Percentiles rank a stretch among this genome's conserved stretches.
Conservation (phyloP, 2,888 invertebrate species). For the Amphipyra tragopoginis region DNA sequence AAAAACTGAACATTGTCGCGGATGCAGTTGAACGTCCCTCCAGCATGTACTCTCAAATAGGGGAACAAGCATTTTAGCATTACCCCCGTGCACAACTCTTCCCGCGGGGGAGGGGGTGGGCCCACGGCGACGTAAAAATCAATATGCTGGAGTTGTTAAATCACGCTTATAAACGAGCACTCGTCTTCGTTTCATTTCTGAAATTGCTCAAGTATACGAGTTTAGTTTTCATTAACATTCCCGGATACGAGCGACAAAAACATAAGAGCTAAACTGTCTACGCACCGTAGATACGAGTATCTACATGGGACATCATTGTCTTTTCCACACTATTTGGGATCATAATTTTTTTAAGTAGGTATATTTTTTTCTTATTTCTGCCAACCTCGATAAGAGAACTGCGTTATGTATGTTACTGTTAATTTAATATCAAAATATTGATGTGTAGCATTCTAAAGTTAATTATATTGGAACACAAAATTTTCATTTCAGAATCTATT, state of each 20-base stretch:
- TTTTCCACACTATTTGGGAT: constrained; percentile 16
- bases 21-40: constrained; percentile 80
- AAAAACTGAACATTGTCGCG: constrained; percentile 70
- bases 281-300: constrained; percentile 15
- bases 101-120: constrained; percentile 88
- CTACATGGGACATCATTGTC: constrained; percentile 15
- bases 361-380: neutral
- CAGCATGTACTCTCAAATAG: constrained; percentile 90
- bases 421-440: neutral
- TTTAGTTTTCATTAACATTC: constrained; percentile 72
- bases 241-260: constrained; percentile 52
- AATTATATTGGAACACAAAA: neutral
- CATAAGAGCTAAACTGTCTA: constrained; percentile 29
- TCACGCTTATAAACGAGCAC: constrained; percentile 92
- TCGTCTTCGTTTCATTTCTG: constrained; percentile 90
- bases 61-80: constrained; percentile 91
- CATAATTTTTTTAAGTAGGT: neutral
- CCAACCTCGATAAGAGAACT: neutral
- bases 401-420: neutral
- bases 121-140: constrained; percentile 91
- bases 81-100: constrained; percentile 90
- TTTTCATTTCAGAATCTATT: neutral
- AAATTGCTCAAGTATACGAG: constrained; percentile 83
- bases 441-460: neutral
- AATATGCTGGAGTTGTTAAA: constrained; percentile 94